A percentile compares a stretch with the other conserved stretches of the same genome.
These are phyloP conservation scores for Illadopsis cleaveri DNA, from an alignment of 2,113 vertebrate genomes.

Conservation along the genomic window DNA sequence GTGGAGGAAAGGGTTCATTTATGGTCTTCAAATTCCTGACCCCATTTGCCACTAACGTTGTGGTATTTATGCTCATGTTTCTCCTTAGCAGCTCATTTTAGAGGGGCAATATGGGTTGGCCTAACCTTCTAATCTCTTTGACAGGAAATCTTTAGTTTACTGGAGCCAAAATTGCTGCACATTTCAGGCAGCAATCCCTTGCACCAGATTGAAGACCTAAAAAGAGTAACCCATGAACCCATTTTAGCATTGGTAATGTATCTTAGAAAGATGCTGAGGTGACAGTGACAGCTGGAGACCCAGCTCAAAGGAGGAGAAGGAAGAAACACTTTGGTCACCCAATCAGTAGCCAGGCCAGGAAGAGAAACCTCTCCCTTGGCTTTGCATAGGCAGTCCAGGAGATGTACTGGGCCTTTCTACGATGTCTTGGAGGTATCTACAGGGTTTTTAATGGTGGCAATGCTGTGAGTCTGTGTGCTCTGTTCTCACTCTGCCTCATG, in stretches of 20 bases:
- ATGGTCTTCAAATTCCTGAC: background rate
- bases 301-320: background rate
- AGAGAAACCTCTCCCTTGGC: background rate
- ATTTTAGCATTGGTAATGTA: background rate
- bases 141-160: background rate
- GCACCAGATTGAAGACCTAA: background rate
- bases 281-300: background rate
- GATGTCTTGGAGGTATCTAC: background rate
- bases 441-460: background rate
- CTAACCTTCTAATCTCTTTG: background rate
- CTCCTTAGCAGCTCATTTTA: background rate
- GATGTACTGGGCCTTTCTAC: background rate
- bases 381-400: background rate
- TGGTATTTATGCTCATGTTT: background rate
- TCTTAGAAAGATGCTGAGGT: background rate
- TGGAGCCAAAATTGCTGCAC: background rate
- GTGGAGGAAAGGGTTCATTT: background rate
- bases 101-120: background rate
- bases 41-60: background rate
- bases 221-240: background rate
- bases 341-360: background rate
- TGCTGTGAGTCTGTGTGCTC: rapidly evolving
- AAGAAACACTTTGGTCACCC: background rate
- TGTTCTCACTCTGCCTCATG: background rate
- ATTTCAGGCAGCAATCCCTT: background rate